Evolutionary conservation across 2,888 invertebrate genomes (phyloP).

Genomic region (Calameuta idolon): DNA sequence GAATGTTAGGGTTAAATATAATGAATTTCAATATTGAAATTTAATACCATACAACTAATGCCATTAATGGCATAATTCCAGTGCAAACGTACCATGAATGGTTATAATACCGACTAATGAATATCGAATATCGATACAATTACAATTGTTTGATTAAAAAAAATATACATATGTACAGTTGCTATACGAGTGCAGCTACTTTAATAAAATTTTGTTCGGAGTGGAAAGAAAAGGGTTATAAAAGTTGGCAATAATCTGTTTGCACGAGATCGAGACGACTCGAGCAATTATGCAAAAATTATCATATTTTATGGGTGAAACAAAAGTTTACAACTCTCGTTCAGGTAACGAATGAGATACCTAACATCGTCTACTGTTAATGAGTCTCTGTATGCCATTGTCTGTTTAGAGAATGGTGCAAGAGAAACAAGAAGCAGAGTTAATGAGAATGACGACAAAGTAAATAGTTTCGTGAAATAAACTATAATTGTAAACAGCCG

Average conservation of each 20-base stretch:
- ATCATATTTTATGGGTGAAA: constrained; percentile 20
- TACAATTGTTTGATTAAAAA: not conserved
- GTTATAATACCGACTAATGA: not conserved
- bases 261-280: constrained; percentile 30
- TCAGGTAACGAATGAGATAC: not conserved
- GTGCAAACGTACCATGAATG: not conserved
- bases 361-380: not conserved
- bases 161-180: not conserved
- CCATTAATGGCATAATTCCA: too few relatives aligned
- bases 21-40: not conserved
- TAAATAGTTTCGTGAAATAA: not conserved
- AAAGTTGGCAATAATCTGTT: constrained; percentile 1
- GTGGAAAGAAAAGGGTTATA: not conserved
- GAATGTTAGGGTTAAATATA: not conserved
- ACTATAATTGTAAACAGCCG: not conserved
- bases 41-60: too few relatives aligned
- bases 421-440: not conserved
- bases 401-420: not conserved
- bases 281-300: constrained; percentile 34
- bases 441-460: not conserved
- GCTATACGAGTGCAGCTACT: not conserved
- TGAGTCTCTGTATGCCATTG: not conserved
- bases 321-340: constrained; percentile 24
- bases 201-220: not conserved
- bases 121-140: not conserved